Percentiles rank a stretch among this genome's conserved stretches.
Evolutionary conservation across 2,113 vertebrate species (phyloP).

Genomic region (Otolemur garnettii): DNA sequence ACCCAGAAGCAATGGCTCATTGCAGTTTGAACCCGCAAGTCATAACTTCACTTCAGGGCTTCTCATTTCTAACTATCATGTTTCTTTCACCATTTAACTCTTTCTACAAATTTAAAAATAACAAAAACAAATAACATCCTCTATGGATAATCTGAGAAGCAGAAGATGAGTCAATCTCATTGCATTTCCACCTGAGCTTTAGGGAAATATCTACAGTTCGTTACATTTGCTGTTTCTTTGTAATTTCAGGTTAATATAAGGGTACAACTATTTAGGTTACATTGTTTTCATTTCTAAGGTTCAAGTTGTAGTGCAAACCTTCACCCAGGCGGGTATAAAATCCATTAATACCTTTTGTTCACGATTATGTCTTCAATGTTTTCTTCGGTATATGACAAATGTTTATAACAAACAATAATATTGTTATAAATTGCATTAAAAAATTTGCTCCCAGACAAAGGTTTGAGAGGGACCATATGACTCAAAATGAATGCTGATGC

Average conservation of each 20-base stretch:
- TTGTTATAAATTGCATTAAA: neutral
- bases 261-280: too few relatives aligned
- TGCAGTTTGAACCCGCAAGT: neutral
- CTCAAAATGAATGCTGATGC: neutral
- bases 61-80: neutral
- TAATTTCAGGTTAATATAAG: too few relatives aligned
- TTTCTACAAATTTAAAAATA: neutral
- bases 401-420: neutral
- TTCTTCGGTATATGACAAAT: neutral
- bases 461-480: neutral
- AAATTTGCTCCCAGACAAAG: slow-evolving; percentile 15
- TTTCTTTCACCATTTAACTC: neutral
- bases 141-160: neutral
- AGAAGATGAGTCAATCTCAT: neutral
- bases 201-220: neutral
- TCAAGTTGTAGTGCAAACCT: too few relatives aligned
- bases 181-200: neutral
- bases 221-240: neutral
- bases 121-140: neutral
- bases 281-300: too few relatives aligned
- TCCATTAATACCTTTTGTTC: neutral
- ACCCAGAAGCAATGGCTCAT: neutral
- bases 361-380: neutral
- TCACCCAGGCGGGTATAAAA: too few relatives aligned
- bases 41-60: neutral